Base-by-base conservation (phyloP, 2,888 invertebrate species). In the Cylindroiulus punctatus region DNA sequence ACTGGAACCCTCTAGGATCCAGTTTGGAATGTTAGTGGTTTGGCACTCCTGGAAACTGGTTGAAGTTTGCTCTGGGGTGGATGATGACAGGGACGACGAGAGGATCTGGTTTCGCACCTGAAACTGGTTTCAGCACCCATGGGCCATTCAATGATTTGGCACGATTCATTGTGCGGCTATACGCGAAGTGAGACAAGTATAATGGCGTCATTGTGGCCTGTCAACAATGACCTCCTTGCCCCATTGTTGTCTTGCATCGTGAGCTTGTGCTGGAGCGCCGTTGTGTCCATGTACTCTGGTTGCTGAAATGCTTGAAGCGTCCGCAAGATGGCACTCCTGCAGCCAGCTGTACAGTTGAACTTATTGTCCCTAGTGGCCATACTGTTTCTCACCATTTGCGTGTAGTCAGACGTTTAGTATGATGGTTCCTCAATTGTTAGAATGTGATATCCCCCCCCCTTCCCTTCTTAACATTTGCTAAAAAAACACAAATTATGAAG, bases 141-240 rank as follows among this genome's bases (percentile, higher is more conserved):
- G 22, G 57, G 57, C 22, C 57, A 14, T 76, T 76, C 26, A 8
- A 40, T 40, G 40, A 8, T 76, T 76, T 76, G 26, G 30, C 2
- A 26, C 1, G 76, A 76, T 76, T 30, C 76, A 14, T 2, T 17
- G 52, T 52, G 52, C n/a, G 26, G 26, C 22, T 65, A 12, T 44
- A 1, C 44, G 10, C 44, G 36, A 36, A 36, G 36, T 36, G 36
- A 7, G 65, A 65, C 65, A 26, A 12, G 0, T 76, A 30, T 10
- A 76, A 76, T 76, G 76, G 76, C 76, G 76, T 26, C 76, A 30
- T 19, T n/a, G 76, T 76, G 76, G 30, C 76, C 76, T 76, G 30
- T 26, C 76, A 12, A 12, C 76, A 30, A 76, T 76, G 14, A 1
- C 0, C 12, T 30, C 14, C 19, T 57, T 5, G 22, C 22, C 44